Percentiles rank a stretch among this genome's conserved stretches.
These are phyloP conservation scores for Sorex araneus DNA, from an alignment of 2,113 vertebrate genomes.

Conservation along the genomic window DNA sequence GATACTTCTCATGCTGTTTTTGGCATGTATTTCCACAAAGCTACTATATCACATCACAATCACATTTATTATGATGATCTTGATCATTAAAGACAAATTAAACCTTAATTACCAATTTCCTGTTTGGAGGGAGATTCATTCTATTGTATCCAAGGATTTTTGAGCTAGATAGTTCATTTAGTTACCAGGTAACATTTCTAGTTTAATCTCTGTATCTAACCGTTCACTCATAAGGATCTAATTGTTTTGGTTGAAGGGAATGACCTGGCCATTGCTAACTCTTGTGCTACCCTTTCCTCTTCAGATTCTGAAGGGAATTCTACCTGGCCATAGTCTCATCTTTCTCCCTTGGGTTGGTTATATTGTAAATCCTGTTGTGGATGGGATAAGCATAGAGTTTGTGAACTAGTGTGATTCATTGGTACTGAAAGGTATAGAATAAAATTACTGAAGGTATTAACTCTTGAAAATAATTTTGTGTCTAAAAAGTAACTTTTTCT, in stretches of 20 bases:
- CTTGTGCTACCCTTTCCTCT: background rate
- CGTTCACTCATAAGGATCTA: background rate
- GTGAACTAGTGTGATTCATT: constrained; percentile 40
- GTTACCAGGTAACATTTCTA: background rate
- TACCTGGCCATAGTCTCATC: background rate
- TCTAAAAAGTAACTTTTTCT: constrained; percentile 82
- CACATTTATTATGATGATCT: background rate
- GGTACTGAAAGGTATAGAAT: constrained; percentile 63
- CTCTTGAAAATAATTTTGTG: constrained; percentile 75
- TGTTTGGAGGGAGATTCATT: background rate
- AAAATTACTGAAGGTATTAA: constrained; percentile 61
- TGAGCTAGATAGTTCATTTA: background rate
- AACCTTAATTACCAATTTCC: background rate
- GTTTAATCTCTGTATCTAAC: background rate
- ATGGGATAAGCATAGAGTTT: background rate
- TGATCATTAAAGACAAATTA: constrained; percentile 14
- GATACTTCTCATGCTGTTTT: background rate
- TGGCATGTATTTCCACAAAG: background rate
- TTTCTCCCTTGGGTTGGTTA: background rate
- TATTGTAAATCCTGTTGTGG: constrained; percentile 46
- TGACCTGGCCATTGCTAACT: background rate
- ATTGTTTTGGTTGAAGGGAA: constrained; percentile 16
- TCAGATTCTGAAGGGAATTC: background rate
- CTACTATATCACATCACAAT: background rate
- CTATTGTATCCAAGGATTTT: background rate